These are phyloP conservation scores for Myrmecobius fasciatus DNA, from an alignment of 2,113 vertebrate species.

Conservation along the genomic window DNA sequence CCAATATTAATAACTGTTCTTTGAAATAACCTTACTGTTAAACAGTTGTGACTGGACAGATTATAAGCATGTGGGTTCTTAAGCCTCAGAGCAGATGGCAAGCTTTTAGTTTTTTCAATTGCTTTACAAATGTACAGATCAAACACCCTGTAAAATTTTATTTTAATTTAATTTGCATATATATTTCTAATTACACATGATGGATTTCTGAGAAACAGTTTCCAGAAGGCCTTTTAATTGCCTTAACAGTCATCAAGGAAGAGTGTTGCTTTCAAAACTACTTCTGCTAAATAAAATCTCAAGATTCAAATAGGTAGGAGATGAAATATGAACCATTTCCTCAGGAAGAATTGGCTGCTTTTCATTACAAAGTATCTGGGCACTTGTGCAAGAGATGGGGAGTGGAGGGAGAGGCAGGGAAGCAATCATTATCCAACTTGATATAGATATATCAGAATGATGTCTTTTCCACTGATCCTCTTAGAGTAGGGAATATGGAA, in stretches of 20 bases:
- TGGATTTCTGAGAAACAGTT: conserved; percentile 43
- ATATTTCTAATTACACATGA: conserved; percentile 59
- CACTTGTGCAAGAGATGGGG: neutral
- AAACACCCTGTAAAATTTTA: conserved; percentile 48
- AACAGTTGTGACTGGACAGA: conserved; percentile 7
- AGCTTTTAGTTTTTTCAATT: conserved; percentile 50
- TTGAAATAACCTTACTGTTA: conserved; percentile 19
- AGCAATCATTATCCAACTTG: neutral
- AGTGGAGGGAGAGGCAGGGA: neutral
- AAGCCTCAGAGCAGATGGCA: conserved; percentile 43
- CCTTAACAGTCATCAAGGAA: conserved; percentile 22
- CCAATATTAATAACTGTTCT: conserved; percentile 18
- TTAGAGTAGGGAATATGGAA: conserved; percentile 22
- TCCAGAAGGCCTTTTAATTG: conserved; percentile 44
- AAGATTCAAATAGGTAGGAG: conserved; percentile 37
- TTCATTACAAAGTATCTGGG: conserved; percentile 34
- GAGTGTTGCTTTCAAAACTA: conserved; percentile 41
- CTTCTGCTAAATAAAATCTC: conserved; percentile 41
- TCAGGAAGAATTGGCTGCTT: conserved; percentile 48
- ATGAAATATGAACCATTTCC: conserved; percentile 52
- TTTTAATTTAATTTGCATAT: conserved; percentile 42
- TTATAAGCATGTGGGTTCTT: conserved; percentile 36
- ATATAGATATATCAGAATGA: neutral
- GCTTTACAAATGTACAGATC: conserved; percentile 47
- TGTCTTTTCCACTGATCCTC: neutral